A percentile compares a stretch with the other conserved stretches of the same genome.
Evolutionary conservation across 2,113 vertebrate species (phyloP).

Genomic region (Coptodon bakossiorum): DNA sequence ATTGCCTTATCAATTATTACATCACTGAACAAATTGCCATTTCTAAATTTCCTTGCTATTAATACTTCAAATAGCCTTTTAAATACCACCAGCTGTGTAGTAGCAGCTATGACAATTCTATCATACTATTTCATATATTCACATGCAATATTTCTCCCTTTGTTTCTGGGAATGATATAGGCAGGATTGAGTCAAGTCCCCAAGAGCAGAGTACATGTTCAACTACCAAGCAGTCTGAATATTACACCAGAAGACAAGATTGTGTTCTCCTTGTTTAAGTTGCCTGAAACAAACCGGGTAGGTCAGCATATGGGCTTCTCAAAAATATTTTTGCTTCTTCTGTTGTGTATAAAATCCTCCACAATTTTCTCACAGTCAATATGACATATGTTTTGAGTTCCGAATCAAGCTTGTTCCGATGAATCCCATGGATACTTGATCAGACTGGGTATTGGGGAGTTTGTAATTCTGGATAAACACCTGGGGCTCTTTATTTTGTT

Average conservation of each 20-base stretch:
- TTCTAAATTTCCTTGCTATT: background rate
- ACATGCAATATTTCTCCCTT: background rate
- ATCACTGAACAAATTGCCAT: background rate
- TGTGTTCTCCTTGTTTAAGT: background rate
- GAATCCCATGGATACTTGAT: background rate
- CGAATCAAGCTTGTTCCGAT: background rate
- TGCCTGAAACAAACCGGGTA: background rate
- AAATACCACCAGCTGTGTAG: rapidly evolving
- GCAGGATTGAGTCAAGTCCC: rapidly evolving
- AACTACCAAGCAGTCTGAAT: background rate
- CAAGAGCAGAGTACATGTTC: background rate
- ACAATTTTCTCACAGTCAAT: background rate
- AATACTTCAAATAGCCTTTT: background rate
- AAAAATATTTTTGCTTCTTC: background rate
- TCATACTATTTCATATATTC: background rate
- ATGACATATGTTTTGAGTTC: background rate
- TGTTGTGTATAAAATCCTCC: background rate
- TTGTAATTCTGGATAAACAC: too few species aligned
- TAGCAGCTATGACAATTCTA: background rate
- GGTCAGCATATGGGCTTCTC: background rate
- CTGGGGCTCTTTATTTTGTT: too few species aligned
- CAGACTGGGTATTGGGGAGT: background rate
- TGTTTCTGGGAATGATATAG: background rate
- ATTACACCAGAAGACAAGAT: background rate
- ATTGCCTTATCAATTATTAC: background rate